A percentile compares a stretch with the other conserved stretches of the same genome.
These are phyloP conservation scores for Spinibarbus caldwelli DNA, from an alignment of 2,797 vertebrate species.

Conservation along the genomic window DNA sequence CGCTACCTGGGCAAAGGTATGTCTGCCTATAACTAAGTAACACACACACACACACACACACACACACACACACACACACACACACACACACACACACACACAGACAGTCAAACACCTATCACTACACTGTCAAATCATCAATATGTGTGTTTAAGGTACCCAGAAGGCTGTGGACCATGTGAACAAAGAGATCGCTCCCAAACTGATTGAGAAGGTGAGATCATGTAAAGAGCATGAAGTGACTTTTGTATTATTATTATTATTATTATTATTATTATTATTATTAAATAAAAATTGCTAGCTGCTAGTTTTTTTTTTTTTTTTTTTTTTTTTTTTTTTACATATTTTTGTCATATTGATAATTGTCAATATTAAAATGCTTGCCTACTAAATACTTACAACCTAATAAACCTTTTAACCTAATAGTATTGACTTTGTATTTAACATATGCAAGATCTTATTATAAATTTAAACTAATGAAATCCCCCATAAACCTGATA, in stretches of 20 bases:
- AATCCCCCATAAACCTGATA: background rate
- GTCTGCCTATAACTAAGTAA: too few relatives aligned
- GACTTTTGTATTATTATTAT: too few relatives aligned
- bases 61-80: slow-evolving; percentile 28
- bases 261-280: too few relatives aligned
- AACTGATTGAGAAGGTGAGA: slow-evolving; percentile 83
- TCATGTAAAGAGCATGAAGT: background rate
- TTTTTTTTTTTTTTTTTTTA: too few relatives aligned
- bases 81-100: background rate
- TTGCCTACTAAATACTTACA: background rate
- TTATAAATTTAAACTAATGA: background rate
- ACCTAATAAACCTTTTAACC: background rate
- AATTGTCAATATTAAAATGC: background rate
- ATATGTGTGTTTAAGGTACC: slow-evolving; percentile 73
- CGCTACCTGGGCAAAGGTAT: slow-evolving; percentile 71
- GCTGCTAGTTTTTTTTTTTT: too few relatives aligned
- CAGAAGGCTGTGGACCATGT: slow-evolving; percentile 87
- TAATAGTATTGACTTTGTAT: background rate
- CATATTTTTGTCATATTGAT: too few relatives aligned
- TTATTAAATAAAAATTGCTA: too few relatives aligned
- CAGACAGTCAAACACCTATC: too few relatives aligned
- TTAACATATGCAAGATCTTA: background rate
- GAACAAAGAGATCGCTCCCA: slow-evolving; percentile 85
- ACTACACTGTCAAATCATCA: too few relatives aligned
- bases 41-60: slow-evolving; percentile 14